These are phyloP conservation scores for Dryococelus australis DNA, from an alignment of 2,888 invertebrate species.

Conservation along the genomic window DNA sequence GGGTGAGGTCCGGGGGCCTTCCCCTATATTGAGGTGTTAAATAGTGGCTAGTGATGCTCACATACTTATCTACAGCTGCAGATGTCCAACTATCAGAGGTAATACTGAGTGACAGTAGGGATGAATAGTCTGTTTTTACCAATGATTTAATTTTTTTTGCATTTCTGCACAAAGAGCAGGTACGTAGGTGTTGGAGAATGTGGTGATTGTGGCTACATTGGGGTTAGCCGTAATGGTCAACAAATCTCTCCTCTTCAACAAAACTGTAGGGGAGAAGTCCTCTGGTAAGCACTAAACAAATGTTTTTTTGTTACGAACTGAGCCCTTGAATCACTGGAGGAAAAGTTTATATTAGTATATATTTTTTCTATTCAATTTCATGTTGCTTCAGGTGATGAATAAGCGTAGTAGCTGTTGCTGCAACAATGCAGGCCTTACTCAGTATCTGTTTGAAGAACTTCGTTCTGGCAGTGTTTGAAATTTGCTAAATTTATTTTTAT, in stretches of 20 bases:
- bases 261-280: slow-evolving; percentile 20
- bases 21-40: background rate
- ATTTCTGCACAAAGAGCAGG: background rate
- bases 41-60: slow-evolving; percentile 16
- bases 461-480: too few species aligned
- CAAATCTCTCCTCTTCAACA: background rate
- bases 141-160: background rate
- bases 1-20: too few species aligned
- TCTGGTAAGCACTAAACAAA: slow-evolving; percentile 12
- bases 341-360: background rate
- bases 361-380: background rate
- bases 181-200: slow-evolving; percentile 12
- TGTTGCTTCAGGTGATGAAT: background rate
- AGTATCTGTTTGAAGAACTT: too few species aligned
- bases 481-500: too few species aligned
- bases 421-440: too few species aligned
- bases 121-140: background rate
- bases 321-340: background rate
- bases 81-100: slow-evolving; percentile 26
- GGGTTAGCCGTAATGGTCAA: slow-evolving; percentile 16
- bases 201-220: background rate
- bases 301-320: background rate
- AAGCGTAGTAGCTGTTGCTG: slow-evolving; percentile 16
- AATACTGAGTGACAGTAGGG: slow-evolving; percentile 2
- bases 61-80: slow-evolving; percentile 20